Evolutionary conservation across 1,140 invertebrate genomes (phyloP).

Genomic region (Acyrthosiphon pisum): DNA sequence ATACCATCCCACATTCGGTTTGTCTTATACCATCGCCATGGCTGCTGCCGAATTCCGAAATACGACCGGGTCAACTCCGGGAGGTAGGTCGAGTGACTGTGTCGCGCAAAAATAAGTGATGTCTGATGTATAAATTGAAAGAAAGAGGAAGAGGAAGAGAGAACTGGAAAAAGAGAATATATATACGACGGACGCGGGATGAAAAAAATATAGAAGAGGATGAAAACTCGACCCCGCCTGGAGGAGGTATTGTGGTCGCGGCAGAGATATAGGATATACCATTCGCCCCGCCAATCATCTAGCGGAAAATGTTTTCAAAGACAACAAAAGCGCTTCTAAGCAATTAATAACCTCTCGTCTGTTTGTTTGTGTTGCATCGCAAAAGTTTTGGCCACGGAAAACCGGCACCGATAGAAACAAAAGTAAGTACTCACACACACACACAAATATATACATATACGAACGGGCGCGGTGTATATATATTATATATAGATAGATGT

Average conservation of each 20-base stretch:
- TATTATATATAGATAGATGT: not conserved
- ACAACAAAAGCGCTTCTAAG: constrained; percentile 54
- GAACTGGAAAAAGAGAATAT: not conserved
- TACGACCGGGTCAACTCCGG: not conserved
- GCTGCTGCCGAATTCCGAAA: not conserved
- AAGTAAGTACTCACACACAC: not conserved
- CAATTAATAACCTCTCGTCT: constrained; percentile 53
- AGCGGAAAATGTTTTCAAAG: constrained; percentile 52
- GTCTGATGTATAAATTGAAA: not conserved
- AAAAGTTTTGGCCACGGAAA: constrained; percentile 23
- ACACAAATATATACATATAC: not conserved
- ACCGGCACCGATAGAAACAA: constrained; percentile 1
- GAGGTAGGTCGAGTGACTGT: not conserved
- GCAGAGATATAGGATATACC: not conserved
- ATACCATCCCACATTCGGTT: not conserved
- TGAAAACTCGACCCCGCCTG: not conserved
- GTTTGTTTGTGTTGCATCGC: constrained; percentile 47
- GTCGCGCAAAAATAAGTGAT: not conserved
- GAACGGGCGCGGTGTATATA: not conserved
- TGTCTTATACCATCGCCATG: not conserved
- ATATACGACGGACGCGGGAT: not conserved
- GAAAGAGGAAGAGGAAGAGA: not conserved
- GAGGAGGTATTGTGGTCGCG: not conserved
- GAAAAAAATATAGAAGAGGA: not conserved
- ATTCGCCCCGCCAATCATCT: not conserved